phyloP scores from a whole-genome alignment of 2,888 invertebrate genomes.

The Nemapogon koenigi region DNA sequence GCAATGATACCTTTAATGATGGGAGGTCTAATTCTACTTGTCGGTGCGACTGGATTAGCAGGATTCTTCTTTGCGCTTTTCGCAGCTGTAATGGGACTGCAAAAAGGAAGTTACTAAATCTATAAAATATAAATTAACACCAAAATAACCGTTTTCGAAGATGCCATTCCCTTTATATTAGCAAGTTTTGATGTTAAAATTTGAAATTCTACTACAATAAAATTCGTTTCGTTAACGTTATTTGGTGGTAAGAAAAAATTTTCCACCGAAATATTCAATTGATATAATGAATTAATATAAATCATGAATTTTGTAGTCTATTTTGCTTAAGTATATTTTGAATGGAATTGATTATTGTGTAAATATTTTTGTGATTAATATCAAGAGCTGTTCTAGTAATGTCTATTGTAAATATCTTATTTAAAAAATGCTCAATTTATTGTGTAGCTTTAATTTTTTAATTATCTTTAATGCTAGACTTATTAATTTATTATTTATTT shows the following conservation, averaged over 20 bases:
- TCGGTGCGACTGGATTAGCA: conserved; percentile 80
- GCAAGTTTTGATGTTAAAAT: conserved; percentile 1
- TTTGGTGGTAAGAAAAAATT: too few species aligned
- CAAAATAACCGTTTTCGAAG: conserved; percentile 5
- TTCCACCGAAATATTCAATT: too few species aligned
- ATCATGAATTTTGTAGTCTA: too few species aligned
- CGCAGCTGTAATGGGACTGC: conserved; percentile 81
- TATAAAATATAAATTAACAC: background rate
- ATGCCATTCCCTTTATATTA: conserved; percentile 1
- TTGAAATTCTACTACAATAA: too few species aligned
- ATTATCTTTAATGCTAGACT: conserved; percentile 17
- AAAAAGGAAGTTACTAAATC: conserved; percentile 46
- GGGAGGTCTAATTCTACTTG: conserved; percentile 73
- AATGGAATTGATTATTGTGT: too few species aligned
- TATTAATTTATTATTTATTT: conserved; percentile 30
- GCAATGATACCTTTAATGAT: conserved; percentile 78
- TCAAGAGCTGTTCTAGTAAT: too few species aligned
- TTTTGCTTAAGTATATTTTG: too few species aligned
- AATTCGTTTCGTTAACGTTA: too few species aligned
- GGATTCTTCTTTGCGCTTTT: conserved; percentile 90
- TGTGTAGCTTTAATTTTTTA: conserved; percentile 7
- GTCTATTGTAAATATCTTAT: background rate
- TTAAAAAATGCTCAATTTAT: background rate
- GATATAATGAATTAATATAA: too few species aligned
- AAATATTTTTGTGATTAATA: too few species aligned